Conservation (phyloP, 2,113 vertebrate species). For the Nycticryphes semicollaris region DNA sequence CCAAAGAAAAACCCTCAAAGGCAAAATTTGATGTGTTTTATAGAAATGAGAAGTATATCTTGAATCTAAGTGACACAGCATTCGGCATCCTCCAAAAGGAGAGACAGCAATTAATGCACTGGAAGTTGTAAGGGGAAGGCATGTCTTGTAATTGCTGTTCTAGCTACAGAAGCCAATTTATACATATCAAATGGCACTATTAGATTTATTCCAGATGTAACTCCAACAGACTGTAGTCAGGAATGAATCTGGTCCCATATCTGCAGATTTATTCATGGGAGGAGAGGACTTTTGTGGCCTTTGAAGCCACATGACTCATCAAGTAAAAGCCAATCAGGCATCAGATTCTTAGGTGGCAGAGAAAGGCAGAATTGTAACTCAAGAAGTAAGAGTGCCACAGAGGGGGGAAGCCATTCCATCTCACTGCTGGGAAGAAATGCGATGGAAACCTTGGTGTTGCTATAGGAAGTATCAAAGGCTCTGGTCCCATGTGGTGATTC, state of each 20-base stretch:
- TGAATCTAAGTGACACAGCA: not conserved
- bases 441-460: not conserved
- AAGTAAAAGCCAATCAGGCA: not conserved
- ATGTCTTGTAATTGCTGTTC: not conserved
- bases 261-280: not conserved
- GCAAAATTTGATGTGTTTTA: not conserved
- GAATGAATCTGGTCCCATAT: not conserved
- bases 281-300: not conserved
- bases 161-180: not conserved
- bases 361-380: not conserved
- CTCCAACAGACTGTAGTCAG: not conserved
- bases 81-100: not conserved
- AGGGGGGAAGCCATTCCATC: not conserved
- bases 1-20: not conserved
- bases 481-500: not conserved
- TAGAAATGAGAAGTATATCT: not conserved
- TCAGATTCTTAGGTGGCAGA: not conserved
- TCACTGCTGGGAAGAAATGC: not conserved
- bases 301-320: not conserved
- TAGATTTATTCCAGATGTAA: not conserved
- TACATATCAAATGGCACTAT: not conserved
- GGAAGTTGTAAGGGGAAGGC: not conserved
- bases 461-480: not conserved
- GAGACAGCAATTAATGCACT: not conserved
- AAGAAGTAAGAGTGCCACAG: not conserved